These are phyloP conservation scores for Ophion slaviceki DNA, from an alignment of 2,888 invertebrate genomes.

Conservation along the genomic window DNA sequence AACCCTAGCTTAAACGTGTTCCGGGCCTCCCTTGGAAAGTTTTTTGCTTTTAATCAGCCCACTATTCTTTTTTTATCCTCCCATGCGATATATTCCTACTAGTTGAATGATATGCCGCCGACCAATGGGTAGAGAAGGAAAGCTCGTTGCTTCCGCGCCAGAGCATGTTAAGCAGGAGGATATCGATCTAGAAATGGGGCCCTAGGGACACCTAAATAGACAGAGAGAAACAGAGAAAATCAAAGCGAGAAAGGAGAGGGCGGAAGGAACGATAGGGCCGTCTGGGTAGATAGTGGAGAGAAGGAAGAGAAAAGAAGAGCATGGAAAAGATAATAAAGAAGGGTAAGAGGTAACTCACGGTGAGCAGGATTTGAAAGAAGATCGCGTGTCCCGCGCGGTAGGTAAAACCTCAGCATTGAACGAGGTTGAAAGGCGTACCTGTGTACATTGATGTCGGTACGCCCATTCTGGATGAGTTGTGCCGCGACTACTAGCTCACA, in stretches of 20 bases:
- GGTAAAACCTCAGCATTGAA: constrained; percentile 54
- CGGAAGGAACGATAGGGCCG: constrained; percentile 38
- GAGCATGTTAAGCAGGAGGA: constrained; percentile 56
- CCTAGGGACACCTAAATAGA: constrained; percentile 26
- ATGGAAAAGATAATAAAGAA: background rate
- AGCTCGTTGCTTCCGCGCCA: constrained; percentile 1
- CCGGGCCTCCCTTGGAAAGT: too few relatives aligned
- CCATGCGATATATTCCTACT: too few relatives aligned
- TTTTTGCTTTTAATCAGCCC: too few relatives aligned
- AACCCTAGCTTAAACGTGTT: too few relatives aligned
- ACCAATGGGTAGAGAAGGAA: too few relatives aligned
- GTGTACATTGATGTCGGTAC: constrained; percentile 35
- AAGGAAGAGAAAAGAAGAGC: constrained; percentile 54
- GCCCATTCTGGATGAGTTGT: constrained; percentile 43
- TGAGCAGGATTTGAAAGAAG: constrained; percentile 59
- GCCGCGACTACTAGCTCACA: constrained; percentile 29
- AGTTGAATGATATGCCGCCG: too few relatives aligned
- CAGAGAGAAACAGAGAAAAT: constrained; percentile 47
- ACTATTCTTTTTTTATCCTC: too few relatives aligned
- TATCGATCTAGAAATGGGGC: constrained; percentile 65
- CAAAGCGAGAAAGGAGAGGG: background rate
- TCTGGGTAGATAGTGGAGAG: constrained; percentile 15
- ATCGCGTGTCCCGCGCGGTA: constrained; percentile 59
- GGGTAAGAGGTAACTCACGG: background rate
- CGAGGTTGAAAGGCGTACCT: constrained; percentile 35